These are phyloP conservation scores for Hipparchia sbordonii DNA, from an alignment of 2,888 invertebrate genomes.

Conservation along the genomic window DNA sequence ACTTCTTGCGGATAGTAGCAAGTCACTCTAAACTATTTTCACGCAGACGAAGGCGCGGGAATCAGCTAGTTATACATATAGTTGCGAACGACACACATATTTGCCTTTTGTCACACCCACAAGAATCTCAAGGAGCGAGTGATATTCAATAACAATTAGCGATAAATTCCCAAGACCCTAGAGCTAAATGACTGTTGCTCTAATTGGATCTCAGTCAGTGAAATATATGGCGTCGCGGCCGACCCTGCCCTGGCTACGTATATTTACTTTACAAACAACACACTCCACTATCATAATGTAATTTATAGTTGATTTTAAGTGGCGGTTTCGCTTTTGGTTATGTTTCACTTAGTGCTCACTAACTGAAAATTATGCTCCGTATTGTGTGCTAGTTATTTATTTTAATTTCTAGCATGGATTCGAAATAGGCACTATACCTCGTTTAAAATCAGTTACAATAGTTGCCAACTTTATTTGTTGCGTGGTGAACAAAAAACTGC, in stretches of 20 bases:
- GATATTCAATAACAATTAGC: constrained; percentile 35
- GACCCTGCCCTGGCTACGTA: not conserved
- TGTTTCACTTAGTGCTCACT: constrained; percentile 8
- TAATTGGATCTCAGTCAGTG: constrained; percentile 37
- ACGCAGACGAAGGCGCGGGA: too few relatives aligned
- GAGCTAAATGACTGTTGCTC: constrained; percentile 36
- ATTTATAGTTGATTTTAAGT: constrained; percentile 21
- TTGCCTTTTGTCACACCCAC: not conserved
- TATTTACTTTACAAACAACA: constrained; percentile 20
- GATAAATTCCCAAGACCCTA: constrained; percentile 30
- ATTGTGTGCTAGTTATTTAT: not conserved
- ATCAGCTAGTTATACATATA: not conserved
- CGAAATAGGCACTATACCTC: too few relatives aligned
- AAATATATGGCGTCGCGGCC: constrained; percentile 29
- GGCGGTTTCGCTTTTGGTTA: not conserved
- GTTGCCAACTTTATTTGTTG: too few relatives aligned
- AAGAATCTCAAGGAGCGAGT: constrained; percentile 5
- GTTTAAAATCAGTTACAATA: too few relatives aligned
- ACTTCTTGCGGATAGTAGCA: too few relatives aligned
- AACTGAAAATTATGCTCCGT: constrained; percentile 6
- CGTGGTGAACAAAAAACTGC: too few relatives aligned
- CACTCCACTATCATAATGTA: constrained; percentile 21
- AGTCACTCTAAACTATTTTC: too few relatives aligned
- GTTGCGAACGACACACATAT: not conserved
- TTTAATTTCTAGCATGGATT: too few relatives aligned